Evolutionary conservation across 2,113 vertebrate species (phyloP).

Genomic region (Ochotona princeps): DNA sequence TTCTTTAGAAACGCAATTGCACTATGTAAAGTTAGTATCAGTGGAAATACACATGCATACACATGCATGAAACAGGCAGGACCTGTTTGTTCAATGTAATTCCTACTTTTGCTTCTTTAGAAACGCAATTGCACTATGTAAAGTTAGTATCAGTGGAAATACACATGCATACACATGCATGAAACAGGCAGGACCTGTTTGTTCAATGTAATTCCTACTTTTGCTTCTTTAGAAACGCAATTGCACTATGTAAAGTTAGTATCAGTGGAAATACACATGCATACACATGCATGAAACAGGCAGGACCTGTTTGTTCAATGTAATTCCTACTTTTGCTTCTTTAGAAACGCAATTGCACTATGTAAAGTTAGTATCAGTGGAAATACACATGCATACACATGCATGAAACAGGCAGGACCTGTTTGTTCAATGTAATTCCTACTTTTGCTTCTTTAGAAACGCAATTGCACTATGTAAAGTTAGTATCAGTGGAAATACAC

Average conservation of each 20-base stretch:
- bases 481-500: not conserved
- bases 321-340: not conserved
- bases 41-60: not conserved
- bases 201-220: not conserved
- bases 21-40: not conserved
- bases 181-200: not conserved
- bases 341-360: not conserved
- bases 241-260: not conserved
- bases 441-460: not conserved
- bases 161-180: not conserved
- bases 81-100: not conserved
- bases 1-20: not conserved
- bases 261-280: not conserved
- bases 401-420: not conserved
- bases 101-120: not conserved
- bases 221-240: not conserved
- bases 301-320: not conserved
- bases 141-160: not conserved
- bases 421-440: not conserved
- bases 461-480: not conserved
- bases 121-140: not conserved
- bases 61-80: not conserved
- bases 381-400: not conserved
- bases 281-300: not conserved
- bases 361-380: not conserved